phyloP scores from a whole-genome alignment of 1,140 invertebrate species.

The Euura lappo region DNA sequence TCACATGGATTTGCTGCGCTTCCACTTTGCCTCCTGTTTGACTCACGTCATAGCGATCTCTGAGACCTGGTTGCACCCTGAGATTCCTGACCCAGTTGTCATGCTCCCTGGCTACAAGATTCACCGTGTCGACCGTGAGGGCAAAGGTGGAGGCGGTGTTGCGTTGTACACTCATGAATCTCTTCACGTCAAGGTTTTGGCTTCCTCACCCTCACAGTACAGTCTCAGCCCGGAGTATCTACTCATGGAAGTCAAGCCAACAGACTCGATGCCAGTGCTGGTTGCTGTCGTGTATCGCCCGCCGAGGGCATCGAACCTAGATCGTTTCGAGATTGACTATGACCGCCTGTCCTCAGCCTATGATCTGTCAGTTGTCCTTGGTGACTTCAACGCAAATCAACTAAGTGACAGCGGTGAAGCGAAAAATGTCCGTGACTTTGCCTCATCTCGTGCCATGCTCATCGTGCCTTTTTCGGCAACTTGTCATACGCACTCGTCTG shows the following conservation, averaged over 20 bases:
- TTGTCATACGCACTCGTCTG: too few relatives aligned
- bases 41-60: neutral
- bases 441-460: too few relatives aligned
- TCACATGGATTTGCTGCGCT: neutral
- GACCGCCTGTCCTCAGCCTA: neutral
- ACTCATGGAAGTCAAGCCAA: neutral
- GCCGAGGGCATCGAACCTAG: neutral
- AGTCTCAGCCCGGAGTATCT: neutral
- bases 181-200: neutral
- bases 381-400: neutral
- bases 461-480: too few relatives aligned
- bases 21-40: neutral
- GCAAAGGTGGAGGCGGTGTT: neutral
- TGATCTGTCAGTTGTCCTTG: neutral
- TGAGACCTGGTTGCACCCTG: too few relatives aligned
- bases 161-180: neutral
- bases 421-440: too few relatives aligned
- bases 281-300: slow-evolving; percentile 6
- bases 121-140: neutral
- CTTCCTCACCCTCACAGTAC: neutral
- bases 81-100: neutral
- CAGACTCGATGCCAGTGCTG: neutral
- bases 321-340: neutral
- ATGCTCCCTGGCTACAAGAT: neutral
- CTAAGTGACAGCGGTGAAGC: neutral